A percentile compares a stretch with the other conserved stretches of the same genome.
phyloP scores from a whole-genome alignment of 2,797 vertebrate genomes.

The Amblyopsis hoosieri region DNA sequence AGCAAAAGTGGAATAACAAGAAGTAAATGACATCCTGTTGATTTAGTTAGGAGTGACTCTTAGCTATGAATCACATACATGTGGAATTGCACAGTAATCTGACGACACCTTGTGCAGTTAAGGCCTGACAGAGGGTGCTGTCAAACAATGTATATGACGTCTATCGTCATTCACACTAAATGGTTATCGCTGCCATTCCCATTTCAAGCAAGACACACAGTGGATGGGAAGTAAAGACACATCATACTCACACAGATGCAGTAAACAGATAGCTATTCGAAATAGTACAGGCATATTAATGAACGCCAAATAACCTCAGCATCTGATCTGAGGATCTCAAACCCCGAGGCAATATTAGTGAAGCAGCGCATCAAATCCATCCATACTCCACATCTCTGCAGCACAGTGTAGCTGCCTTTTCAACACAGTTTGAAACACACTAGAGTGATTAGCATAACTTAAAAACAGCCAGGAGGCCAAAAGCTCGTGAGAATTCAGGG shows the following conservation, averaged over 20 bases:
- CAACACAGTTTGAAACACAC: constrained; percentile 7
- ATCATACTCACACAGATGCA: not conserved
- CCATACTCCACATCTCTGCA: constrained; percentile 8
- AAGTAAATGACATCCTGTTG: not conserved
- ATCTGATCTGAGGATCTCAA: constrained; percentile 14
- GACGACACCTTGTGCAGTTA: not conserved
- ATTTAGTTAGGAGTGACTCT: not conserved
- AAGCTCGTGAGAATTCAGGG: not conserved
- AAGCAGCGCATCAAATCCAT: constrained; percentile 15
- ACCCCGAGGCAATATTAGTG: constrained; percentile 16
- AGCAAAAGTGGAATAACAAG: not conserved
- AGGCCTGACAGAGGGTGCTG: not conserved
- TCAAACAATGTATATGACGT: constrained; percentile 5
- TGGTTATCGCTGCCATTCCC: constrained; percentile 1
- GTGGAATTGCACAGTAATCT: not conserved
- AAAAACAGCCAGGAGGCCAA: constrained; percentile 8
- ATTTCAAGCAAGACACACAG: constrained; percentile 13
- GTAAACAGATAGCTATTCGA: not conserved
- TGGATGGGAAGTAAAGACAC: not conserved
- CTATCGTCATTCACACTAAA: constrained; percentile 1
- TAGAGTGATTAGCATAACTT: not conserved
- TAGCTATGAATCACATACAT: not conserved
- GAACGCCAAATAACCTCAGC: not conserved
- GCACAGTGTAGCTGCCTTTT: constrained; percentile 1
- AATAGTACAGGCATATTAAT: not conserved